Base-by-base conservation (phyloP, 2,113 vertebrate genomes). In the Cairina moschata region DNA sequence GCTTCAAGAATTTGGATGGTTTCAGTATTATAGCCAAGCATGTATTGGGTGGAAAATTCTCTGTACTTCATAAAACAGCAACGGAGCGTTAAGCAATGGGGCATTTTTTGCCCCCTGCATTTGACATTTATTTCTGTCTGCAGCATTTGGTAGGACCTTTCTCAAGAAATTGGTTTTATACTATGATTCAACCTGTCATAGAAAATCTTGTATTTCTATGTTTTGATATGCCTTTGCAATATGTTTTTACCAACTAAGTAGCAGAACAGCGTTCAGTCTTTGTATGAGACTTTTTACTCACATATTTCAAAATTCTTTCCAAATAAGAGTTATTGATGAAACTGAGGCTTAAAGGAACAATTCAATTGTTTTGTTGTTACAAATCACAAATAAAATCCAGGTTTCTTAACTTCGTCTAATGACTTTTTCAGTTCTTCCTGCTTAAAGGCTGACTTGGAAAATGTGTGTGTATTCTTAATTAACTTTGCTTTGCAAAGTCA, bases 231-330 rank as follows among this genome's bases (percentile, higher is more conserved):
- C 12, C 77, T 92, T 73, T 40, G 63, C 4, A 79, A 36, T 54
- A 31, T 12, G 2, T 14, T 21, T 89, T 84, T 83, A 72, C 91
- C 91, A 95, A 21, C 60, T 78, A 86, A 94, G 78, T 87, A 94
- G 89, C 76, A 86, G 91, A 93, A 89, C 74, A 88, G 60, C 56
- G 73, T 94, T 83, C 54, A 56, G 34, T 62, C 65, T 93, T 84
- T 69, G 46, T 58, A 58, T 67, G 54, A 78, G 71, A 48, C 8
- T 34, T 94, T 83, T 94, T 89, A 87, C 66, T 75, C 31, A 40
- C 46, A 72, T 52, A 65, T 63, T 63, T 67, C 62, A 76, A 90
- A 95, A 73, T 83, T 73, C 31, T 92, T 95, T 92, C 85, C 82
- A 85, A 73, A 93, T 54, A 73, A 84, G 86, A 91, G 73, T 50